Conservation (phyloP, 2,113 vertebrate species). For the Ondatra zibethicus region DNA sequence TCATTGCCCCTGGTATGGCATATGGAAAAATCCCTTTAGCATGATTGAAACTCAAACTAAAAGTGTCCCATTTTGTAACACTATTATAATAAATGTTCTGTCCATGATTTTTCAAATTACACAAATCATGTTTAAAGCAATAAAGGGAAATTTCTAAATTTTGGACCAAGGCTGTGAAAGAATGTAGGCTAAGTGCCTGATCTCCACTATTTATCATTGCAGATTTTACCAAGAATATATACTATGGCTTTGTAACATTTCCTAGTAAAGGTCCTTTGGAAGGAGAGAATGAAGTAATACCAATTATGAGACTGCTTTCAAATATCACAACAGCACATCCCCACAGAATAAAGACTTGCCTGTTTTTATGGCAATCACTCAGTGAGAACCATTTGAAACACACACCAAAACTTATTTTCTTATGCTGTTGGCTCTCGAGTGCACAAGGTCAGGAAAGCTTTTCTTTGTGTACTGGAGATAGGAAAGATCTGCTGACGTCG, state of each 20-base stretch:
- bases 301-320: slow-evolving; percentile 63
- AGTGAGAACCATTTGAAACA: slow-evolving; percentile 66
- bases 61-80: background rate
- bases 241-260: slow-evolving; percentile 55
- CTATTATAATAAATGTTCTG: slow-evolving; percentile 13
- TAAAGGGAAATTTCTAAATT: slow-evolving; percentile 26
- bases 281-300: slow-evolving; percentile 58
- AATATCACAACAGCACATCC: slow-evolving; percentile 57
- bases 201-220: slow-evolving; percentile 26
- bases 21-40: background rate
- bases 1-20: background rate
- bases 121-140: slow-evolving; percentile 46
- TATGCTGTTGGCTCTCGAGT: slow-evolving; percentile 62
- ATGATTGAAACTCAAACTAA: slow-evolving; percentile 36
- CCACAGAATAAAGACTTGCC: slow-evolving; percentile 61
- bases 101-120: background rate
- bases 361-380: slow-evolving; percentile 70
- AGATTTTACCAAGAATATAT: slow-evolving; percentile 57
- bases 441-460: slow-evolving; percentile 61
- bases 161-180: background rate
- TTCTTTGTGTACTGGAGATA: slow-evolving; percentile 64
- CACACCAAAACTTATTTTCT: slow-evolving; percentile 27
- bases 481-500: slow-evolving; percentile 72
- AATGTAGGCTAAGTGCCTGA: background rate
- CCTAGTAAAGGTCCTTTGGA: slow-evolving; percentile 59